These are phyloP conservation scores for Nesidiocoris tenuis DNA, from an alignment of 2,888 invertebrate species.

Conservation along the genomic window DNA sequence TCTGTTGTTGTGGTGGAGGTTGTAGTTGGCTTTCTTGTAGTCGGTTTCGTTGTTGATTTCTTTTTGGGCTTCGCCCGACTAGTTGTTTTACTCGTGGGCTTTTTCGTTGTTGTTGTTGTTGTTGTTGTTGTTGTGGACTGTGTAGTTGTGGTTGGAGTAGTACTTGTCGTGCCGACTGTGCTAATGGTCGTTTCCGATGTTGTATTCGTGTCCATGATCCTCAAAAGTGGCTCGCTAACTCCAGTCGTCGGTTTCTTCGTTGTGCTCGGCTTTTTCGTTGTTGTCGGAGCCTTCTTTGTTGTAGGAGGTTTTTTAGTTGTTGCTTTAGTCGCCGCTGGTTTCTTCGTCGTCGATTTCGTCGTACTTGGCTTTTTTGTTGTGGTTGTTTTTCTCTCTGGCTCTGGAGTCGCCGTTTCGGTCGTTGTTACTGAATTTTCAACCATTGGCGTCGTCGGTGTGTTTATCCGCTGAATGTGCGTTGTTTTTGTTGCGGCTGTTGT, in stretches of 20 bases:
- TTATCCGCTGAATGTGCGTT: constrained; percentile 11
- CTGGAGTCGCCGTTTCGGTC: background rate
- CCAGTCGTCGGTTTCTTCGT: constrained; percentile 9
- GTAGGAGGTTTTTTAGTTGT: constrained; percentile 19
- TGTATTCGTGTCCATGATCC: background rate
- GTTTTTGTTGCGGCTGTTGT: constrained; percentile 36
- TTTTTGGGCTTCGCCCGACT: constrained; percentile 22
- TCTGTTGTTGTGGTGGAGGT: constrained; percentile 17
- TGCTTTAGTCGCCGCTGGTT: constrained; percentile 53
- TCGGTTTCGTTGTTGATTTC: constrained; percentile 31
- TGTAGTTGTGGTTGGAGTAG: constrained; percentile 34
- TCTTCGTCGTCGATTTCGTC: constrained; percentile 56
- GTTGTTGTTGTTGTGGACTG: constrained; percentile 55
- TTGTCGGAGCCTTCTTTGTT: constrained; percentile 37
- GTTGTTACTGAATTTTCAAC: constrained; percentile 6
- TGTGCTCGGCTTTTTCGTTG: constrained; percentile 33
- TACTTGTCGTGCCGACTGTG: background rate
- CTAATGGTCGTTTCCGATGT: background rate
- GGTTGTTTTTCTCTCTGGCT: no score
- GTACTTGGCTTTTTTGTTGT: constrained; percentile 52
- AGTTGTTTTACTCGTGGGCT: background rate
- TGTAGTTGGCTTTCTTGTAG: constrained; percentile 20
- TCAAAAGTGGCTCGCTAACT: background rate
- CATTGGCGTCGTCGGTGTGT: constrained; percentile 19
- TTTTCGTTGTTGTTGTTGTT: constrained; percentile 53